Evolutionary conservation across 2,888 invertebrate species (phyloP), one percentile per base, ranked within the genome.

Genomic region (Orgyia antiqua): DNA sequence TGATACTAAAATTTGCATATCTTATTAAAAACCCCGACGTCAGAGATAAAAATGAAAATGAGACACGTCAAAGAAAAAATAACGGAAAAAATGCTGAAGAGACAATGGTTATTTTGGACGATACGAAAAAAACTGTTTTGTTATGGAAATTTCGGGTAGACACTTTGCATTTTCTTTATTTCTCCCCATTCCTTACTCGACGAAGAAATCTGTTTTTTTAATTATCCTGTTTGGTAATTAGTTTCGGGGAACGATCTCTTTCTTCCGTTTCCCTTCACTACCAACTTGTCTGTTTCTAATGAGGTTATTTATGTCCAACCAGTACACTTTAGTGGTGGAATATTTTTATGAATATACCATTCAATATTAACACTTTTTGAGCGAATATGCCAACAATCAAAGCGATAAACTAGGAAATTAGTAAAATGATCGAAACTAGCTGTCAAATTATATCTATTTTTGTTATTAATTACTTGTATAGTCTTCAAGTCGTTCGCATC

Each of bases 171-270:
- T 83, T 78, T 77, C 80, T 79, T 80, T 77, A 74, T 80, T 73
- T 74, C 70, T 2, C 69, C 68, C 66, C 64, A 65, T 73, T 66
- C 64, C 69, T 66, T 56, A 52, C 51, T 51, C 58, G 55, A 58
- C 58, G 67, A 52, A 69, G 73, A 64, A 80, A 79, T 84, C 83
- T 83, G 83, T 80, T 83, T 82, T 83, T 76, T 83, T 84, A 84
- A 86, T 83, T 83, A 83, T 78, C 82, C 78, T 83, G 82, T 83
- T 86, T 84, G 76, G 79, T 82, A 84, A 86, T 86, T 86, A 84
- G 84, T 83, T 86, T 78, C 67, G 73, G 77, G 77, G 71, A 78
- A 77, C 76, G 80, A 78, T 79, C 74, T 71, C 64, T 70, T 71
- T 73, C 15, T 20, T 70, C 64, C 67, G 63, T 66, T 80, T 73